Evolutionary conservation across 2,888 invertebrate species (phyloP).

Genomic region (Stenichneumon culpator): DNA sequence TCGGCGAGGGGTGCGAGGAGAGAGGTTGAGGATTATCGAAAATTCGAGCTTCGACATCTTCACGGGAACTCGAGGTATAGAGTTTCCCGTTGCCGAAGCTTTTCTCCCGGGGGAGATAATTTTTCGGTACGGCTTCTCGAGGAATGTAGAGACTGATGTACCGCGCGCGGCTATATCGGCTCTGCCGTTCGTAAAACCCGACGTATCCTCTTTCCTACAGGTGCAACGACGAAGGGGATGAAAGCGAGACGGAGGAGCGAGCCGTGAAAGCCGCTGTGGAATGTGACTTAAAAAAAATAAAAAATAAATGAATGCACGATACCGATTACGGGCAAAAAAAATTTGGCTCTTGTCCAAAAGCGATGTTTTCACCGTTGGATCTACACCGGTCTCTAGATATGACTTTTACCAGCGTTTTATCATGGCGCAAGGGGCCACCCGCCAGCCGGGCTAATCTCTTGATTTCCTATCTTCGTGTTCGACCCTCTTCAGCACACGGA

Average conservation of each 20-base stretch:
- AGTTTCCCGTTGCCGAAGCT: slow-evolving; percentile 38
- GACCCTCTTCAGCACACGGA: background rate
- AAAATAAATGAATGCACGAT: background rate
- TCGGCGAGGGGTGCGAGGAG: background rate
- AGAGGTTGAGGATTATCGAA: slow-evolving; percentile 49
- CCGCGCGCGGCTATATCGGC: background rate
- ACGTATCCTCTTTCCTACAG: slow-evolving; percentile 16
- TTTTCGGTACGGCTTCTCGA: slow-evolving; percentile 24
- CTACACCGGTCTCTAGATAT: background rate
- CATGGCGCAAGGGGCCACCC: background rate
- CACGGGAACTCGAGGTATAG: slow-evolving; percentile 24
- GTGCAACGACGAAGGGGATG: background rate
- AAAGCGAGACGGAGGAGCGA: slow-evolving; percentile 2
- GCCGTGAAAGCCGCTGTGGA: slow-evolving; percentile 9
- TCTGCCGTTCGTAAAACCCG: slow-evolving; percentile 3
- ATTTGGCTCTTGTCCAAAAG: slow-evolving; percentile 55
- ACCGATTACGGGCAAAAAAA: slow-evolving; percentile 39
- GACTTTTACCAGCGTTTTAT: background rate
- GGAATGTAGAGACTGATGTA: slow-evolving; percentile 28
- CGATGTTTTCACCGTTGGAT: slow-evolving; percentile 19
- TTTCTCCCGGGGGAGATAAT: slow-evolving; percentile 20
- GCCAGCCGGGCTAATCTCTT: slow-evolving; percentile 33
- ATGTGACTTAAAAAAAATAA: slow-evolving; percentile 20
- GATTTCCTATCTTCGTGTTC: slow-evolving; percentile 13
- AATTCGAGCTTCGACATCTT: slow-evolving; percentile 37